Evolutionary conservation across 2,888 invertebrate species (phyloP), one percentile per base, ranked within the genome.

Genomic region (Acleris emargana): DNA sequence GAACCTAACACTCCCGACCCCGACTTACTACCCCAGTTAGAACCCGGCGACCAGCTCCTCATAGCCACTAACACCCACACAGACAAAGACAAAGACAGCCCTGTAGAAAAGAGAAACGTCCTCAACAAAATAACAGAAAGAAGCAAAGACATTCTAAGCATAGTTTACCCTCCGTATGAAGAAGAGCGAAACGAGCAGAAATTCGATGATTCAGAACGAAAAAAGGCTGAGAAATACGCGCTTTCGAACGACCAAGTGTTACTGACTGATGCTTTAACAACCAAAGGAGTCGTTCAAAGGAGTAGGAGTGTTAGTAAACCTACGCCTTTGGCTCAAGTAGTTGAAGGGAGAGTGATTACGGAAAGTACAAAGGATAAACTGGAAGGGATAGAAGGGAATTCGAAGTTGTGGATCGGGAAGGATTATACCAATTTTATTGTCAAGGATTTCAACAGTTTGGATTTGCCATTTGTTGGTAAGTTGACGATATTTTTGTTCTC

Each of bases 341-440:
- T 76, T 22, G 93, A 84, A 73, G 89, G 82, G 42, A 84, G 82
- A 69, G 90, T 81, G 2, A 85, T 82, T 13, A 92, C 91, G 0
- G 91, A 89, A 42, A 82, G 73, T 17, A 87, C 87, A 0, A 88
- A 86, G 49, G 83, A 87, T 47, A 82, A 75, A 0, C 60, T 87
- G 67, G 87, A 89, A 67, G 86, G 80, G 0, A 73, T 87, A 0
- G 94, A 95, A 75, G 96, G 96, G 0, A 95, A 96, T 60, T 95
- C 97, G 0, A 98, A 98, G 80, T 91, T 97, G 60, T 99, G 99
- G 99, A 95, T 98, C 55, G 99, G 99, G 67, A 99, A 99, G 87
- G 99, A 99, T 83, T 99, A 99, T 79, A 96, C 96, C 0, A 99
- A 99, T 89, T 99, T 99, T 83, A 99, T 99, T 70, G 96, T 97